Evolutionary conservation across 1,140 invertebrate genomes (phyloP).

Genomic region (Bicyclus anynana): DNA sequence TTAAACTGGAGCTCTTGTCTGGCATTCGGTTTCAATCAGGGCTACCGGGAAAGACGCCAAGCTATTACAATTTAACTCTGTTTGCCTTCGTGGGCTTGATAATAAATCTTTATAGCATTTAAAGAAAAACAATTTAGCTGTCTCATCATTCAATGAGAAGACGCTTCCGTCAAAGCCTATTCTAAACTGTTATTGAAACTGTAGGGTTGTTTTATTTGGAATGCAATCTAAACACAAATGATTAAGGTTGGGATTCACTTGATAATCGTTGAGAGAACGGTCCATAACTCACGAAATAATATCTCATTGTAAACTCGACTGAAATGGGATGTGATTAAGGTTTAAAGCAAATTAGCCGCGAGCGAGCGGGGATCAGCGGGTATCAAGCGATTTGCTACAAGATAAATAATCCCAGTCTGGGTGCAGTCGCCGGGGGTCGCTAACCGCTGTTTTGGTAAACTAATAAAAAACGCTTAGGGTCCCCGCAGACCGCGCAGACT

Average conservation of each 20-base stretch:
- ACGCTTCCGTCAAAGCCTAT: too few relatives aligned
- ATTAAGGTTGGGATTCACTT: not conserved
- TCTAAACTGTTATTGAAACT: not conserved
- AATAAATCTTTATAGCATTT: too few relatives aligned
- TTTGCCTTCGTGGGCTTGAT: too few relatives aligned
- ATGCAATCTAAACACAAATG: not conserved
- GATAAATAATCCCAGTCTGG: slow-evolving; percentile 22
- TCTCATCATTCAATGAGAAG: too few relatives aligned
- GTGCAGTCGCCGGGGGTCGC: slow-evolving; percentile 13
- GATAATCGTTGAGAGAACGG: not conserved
- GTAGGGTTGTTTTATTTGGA: not conserved
- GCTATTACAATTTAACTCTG: too few relatives aligned
- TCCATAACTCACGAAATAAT: not conserved
- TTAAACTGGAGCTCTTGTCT: too few relatives aligned
- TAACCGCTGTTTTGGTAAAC: slow-evolving; percentile 20
- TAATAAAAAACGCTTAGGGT: slow-evolving; percentile 23
- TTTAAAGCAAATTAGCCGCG: slow-evolving; percentile 4
- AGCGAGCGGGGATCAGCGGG: slow-evolving; percentile 4
- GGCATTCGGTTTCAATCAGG: too few relatives aligned
- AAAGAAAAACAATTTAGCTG: too few relatives aligned
- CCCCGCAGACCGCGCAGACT: not conserved
- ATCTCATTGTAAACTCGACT: slow-evolving; percentile 10
- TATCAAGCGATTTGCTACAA: slow-evolving; percentile 21
- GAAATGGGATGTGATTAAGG: slow-evolving; percentile 5
- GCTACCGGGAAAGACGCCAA: too few relatives aligned